These are phyloP conservation scores for Illadopsis cleaveri DNA, from an alignment of 2,113 vertebrate genomes.

Conservation along the genomic window DNA sequence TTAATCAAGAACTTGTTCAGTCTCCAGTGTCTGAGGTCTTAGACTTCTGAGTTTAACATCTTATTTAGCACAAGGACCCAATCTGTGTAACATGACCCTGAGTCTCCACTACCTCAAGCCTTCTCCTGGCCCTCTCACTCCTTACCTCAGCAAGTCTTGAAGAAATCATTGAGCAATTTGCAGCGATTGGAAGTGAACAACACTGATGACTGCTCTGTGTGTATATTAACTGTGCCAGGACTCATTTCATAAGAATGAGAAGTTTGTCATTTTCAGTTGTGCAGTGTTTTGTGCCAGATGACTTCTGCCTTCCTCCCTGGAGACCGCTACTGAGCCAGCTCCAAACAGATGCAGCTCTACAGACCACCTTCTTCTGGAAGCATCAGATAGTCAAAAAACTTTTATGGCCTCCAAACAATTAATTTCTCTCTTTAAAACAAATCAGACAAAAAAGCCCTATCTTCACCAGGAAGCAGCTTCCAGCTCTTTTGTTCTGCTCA, in stretches of 20 bases:
- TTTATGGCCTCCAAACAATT: neutral
- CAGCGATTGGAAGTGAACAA: constrained; percentile 42
- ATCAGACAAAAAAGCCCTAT: neutral
- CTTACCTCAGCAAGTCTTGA: constrained; percentile 58
- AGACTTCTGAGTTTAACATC: neutral
- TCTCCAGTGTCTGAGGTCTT: neutral
- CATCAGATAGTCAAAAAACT: constrained; percentile 19
- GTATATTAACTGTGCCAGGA: constrained; percentile 48
- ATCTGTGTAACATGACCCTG: neutral
- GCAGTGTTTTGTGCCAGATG: constrained; percentile 15
- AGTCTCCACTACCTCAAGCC: neutral
- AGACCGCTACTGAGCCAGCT: constrained; percentile 51
- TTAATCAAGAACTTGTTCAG: neutral
- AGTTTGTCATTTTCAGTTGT: constrained; percentile 42
- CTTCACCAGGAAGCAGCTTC: neutral
- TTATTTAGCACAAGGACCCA: neutral
- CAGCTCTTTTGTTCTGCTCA: neutral
- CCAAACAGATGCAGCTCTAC: neutral
- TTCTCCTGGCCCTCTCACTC: constrained; percentile 24
- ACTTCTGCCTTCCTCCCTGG: constrained; percentile 45
- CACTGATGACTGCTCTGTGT: constrained; percentile 45
- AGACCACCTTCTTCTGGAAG: constrained; percentile 46
- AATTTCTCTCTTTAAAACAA: neutral
- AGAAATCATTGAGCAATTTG: constrained; percentile 55
- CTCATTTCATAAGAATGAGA: constrained; percentile 45